Base-by-base conservation (phyloP, 2,888 invertebrate genomes). In the Thera obeliscata region DNA sequence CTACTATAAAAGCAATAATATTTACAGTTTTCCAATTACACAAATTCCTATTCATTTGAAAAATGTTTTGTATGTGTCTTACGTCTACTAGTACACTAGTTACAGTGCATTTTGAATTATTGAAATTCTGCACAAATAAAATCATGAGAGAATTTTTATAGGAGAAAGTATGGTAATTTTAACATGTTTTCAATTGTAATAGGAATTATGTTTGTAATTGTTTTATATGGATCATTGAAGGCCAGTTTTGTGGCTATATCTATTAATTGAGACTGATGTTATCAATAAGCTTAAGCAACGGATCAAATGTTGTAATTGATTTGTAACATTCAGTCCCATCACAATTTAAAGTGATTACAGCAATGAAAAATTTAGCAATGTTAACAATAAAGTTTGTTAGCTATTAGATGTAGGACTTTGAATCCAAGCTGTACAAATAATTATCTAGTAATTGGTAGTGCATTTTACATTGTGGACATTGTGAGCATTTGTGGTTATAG, bases 341-440 rank as follows among this genome's bases (percentile, higher is more conserved):
- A 79, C 78, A 80, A 78, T 77, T 71, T 72, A 74, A 79, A 66
- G 78, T 80, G 78, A 79, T 54, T 76, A 76, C 76, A 76, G 75
- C 76, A 76, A 76, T 80, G 76, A 78, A 65, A 22, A 78, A 80
- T 82, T 85, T 86, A 86, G 86, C 86, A 84, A 83, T 83, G 84
- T 87, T 87, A 85, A 87, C 79, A 82, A 85, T 86, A 87, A 87
- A 87, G 78, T 88, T 90, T 88, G 83, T 88, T 91, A 91, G 92
- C 90, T 87, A 86, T 87, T 91, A 93, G 91, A 85, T 74, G 87
- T 93, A 93, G 93, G 86, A 86, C 81, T 90, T 91, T 90, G 83
- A 91, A 91, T 90, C 82, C 89, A 86, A 87, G 90, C 91, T 93
- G 91, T 93, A 92, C 89, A 93, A 90, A 91, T 87, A 90, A 90